Evolutionary conservation across 2,888 invertebrate species (phyloP), one percentile per base, ranked within the genome.

Genomic region (Cryptus viduatorius): DNA sequence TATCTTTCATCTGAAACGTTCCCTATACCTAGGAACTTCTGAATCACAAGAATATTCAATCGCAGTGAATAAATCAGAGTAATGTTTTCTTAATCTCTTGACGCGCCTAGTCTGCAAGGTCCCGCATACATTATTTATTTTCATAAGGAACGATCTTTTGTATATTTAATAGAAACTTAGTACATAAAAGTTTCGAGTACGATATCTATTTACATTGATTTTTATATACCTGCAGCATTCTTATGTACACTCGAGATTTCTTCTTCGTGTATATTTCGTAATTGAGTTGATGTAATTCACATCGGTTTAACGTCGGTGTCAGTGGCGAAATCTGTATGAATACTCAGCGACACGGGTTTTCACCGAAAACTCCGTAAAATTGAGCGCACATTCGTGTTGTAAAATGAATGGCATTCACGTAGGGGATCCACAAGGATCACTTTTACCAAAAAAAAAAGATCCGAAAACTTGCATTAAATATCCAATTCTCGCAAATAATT

Each of bases 1-100:
- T 12, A 24, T 24, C 24, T 24, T 24, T 24, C 24, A 24, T 1
- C 24, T 24, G 2, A 24, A 24, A 3, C 24, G 12, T 46, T 46
- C 2, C 46, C 46, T 46, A 1, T 46, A 12, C 12, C 46, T 7
- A 1, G 7, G 5, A 7, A 14, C 3, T 48, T 14, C 48, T 48
- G 48, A 48, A 10, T 48, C 48, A n/a, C 48, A 12, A 48, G 48
- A 48, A 48, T 48, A 48, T 48, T 48, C 14, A 48, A 12, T 48
- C 48, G n/a, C 12, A 48, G 48, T 48, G 14, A 48, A 48, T 48
- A 48, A 14, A 48, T n/a, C 12, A n/a, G 1, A 12, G n/a, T n/a
- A 10, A 48, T 48, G 48, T 48, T 48, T 48, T 48, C 48, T 48
- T n/a, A 48, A 48, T 48, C 48, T 48, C 48, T 48, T 12, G 48